A percentile compares a stretch with the other conserved stretches of the same genome.
Conservation (phyloP, 2,888 invertebrate species). For the Dexiosoma caninum region DNA sequence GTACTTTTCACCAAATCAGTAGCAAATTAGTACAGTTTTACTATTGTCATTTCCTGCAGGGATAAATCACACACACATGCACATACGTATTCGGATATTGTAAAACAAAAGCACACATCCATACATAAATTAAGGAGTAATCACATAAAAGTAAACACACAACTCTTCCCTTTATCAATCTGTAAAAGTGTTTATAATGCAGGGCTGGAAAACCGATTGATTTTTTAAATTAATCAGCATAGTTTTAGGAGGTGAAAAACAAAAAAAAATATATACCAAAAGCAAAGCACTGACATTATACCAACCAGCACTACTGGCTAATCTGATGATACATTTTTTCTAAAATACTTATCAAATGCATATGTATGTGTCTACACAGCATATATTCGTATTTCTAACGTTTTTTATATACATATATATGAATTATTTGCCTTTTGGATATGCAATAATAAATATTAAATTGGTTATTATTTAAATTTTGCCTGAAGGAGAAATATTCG, state of each 20-base stretch:
- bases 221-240: neutral
- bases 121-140: neutral
- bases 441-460: conserved; percentile 50
- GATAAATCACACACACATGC: no score
- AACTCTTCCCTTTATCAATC: neutral
- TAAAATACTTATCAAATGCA: neutral
- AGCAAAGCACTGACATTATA: conserved; percentile 6
- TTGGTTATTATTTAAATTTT: conserved; percentile 36
- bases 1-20: no score
- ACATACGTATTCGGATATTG: no score
- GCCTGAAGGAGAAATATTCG: neutral
- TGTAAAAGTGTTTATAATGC: no score
- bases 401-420: no score
- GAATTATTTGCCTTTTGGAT: conserved; percentile 22
- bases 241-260: conserved; percentile 11
- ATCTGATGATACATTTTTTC: conserved; percentile 33
- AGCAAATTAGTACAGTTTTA: no score
- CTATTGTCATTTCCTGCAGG: no score
- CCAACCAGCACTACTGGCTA: conserved; percentile 31
- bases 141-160: conserved; percentile 20
- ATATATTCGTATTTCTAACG: no score
- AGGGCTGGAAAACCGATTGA: neutral
- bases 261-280: neutral
- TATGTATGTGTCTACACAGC: no score
- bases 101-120: neutral